Evolutionary conservation across 1,140 invertebrate genomes (phyloP).

Genomic region (Phymorhynchus buccinoides): DNA sequence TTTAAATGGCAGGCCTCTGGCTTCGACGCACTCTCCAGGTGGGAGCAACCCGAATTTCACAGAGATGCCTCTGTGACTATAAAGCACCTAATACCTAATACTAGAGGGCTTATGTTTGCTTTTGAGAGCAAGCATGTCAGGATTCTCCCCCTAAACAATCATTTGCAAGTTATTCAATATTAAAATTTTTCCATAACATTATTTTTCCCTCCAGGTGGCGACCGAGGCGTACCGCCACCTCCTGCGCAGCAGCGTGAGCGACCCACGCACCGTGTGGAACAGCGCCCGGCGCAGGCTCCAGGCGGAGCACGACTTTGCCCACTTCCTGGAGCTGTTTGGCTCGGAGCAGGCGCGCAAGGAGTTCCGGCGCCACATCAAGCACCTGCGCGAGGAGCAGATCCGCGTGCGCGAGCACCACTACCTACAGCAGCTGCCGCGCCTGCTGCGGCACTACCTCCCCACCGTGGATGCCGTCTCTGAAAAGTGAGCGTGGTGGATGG

Average conservation of each 20-base stretch:
- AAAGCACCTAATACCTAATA: too few relatives aligned
- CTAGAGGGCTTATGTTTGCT: too few relatives aligned
- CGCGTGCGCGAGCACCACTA: conserved; percentile 86
- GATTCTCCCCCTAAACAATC: too few relatives aligned
- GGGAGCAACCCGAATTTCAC: too few relatives aligned
- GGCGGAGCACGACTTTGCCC: conserved; percentile 89
- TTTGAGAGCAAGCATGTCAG: too few relatives aligned
- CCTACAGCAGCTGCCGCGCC: conserved; percentile 85
- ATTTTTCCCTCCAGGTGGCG: conserved; percentile 76
- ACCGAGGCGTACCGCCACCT: conserved; percentile 67
- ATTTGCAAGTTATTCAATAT: not conserved
- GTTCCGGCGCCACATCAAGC: conserved; percentile 87
- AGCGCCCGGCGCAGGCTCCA: conserved; percentile 88
- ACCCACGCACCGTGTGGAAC: conserved; percentile 90
- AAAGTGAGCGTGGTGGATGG: too few relatives aligned
- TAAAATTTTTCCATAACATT: not conserved
- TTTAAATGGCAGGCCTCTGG: too few relatives aligned
- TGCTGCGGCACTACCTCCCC: conserved; percentile 87
- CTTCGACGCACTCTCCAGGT: too few relatives aligned
- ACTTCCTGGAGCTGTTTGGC: conserved; percentile 92
- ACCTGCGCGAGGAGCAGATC: conserved; percentile 89
- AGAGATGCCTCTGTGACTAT: too few relatives aligned
- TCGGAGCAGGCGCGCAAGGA: conserved; percentile 86
- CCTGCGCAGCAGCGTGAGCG: conserved; percentile 76
- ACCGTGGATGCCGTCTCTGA: conserved; percentile 84